Evolutionary conservation across 2,113 vertebrate species (phyloP).

Genomic region (Melanotaenia duboulayi): DNA sequence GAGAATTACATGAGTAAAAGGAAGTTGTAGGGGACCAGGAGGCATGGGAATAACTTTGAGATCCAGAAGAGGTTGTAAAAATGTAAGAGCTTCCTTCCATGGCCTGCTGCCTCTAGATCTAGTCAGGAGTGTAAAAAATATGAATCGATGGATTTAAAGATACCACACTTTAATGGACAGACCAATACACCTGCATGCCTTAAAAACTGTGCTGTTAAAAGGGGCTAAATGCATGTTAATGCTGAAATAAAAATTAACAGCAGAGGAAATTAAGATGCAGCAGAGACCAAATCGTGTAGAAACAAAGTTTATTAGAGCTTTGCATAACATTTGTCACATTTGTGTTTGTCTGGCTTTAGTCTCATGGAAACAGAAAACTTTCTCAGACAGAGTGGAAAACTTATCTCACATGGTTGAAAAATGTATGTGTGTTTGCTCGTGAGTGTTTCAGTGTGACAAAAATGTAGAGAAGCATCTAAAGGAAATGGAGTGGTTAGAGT

Average conservation of each 20-base stretch:
- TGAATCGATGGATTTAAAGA: neutral
- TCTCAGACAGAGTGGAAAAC: slow-evolving; percentile 44
- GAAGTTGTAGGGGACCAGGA: neutral
- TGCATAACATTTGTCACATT: neutral
- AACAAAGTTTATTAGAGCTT: slow-evolving; percentile 3
- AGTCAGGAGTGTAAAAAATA: neutral
- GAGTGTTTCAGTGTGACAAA: slow-evolving; percentile 52
- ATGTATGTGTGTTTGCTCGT: slow-evolving; percentile 31
- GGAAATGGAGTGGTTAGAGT: slow-evolving; percentile 80
- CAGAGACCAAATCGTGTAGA: neutral
- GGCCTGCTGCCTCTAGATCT: neutral
- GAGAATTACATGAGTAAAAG: too few species aligned
- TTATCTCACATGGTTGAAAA: slow-evolving; percentile 25
- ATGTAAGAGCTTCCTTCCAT: neutral
- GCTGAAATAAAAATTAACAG: slow-evolving; percentile 7
- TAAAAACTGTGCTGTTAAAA: neutral
- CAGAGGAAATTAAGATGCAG: neutral
- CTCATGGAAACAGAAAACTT: slow-evolving; percentile 12
- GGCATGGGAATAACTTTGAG: neutral
- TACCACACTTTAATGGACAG: neutral
- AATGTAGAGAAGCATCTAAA: slow-evolving; percentile 78
- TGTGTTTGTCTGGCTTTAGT: slow-evolving; percentile 20
- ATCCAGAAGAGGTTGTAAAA: neutral
- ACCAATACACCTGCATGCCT: neutral
- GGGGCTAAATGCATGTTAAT: neutral